These are phyloP conservation scores for Apeltes quadracus DNA, from an alignment of 2,113 vertebrate genomes.

Conservation along the genomic window DNA sequence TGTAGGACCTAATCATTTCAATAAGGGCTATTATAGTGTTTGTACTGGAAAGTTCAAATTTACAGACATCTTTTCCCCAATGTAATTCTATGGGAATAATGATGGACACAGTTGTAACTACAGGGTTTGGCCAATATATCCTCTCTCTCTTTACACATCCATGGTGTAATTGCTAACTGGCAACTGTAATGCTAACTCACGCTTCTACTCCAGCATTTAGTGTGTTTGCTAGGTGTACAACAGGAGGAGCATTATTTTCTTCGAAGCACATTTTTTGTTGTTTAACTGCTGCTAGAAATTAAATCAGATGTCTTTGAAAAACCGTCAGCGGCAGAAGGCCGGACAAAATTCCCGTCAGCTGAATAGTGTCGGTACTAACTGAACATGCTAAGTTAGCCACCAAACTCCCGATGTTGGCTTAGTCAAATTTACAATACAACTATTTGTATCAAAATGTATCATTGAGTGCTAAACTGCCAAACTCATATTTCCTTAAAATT, in stretches of 20 bases:
- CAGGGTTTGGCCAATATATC: background rate
- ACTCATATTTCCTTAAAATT: constrained; percentile 1
- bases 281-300: background rate
- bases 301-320: background rate
- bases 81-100: background rate
- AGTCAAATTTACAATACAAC: background rate
- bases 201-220: background rate
- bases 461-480: constrained; percentile 12
- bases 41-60: background rate
- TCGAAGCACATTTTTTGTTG: background rate
- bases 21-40: background rate
- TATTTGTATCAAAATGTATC: background rate
- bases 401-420: background rate
- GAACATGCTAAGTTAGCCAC: background rate
- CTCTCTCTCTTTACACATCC: background rate
- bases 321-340: background rate
- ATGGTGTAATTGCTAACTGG: background rate
- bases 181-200: background rate
- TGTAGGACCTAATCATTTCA: background rate
- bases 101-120: background rate
- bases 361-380: background rate
- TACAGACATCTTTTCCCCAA: background rate
- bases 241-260: background rate
- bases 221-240: background rate
- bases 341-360: background rate